These are phyloP conservation scores for Cheilosia grossa DNA, from an alignment of 2,888 invertebrate genomes.

Conservation along the genomic window DNA sequence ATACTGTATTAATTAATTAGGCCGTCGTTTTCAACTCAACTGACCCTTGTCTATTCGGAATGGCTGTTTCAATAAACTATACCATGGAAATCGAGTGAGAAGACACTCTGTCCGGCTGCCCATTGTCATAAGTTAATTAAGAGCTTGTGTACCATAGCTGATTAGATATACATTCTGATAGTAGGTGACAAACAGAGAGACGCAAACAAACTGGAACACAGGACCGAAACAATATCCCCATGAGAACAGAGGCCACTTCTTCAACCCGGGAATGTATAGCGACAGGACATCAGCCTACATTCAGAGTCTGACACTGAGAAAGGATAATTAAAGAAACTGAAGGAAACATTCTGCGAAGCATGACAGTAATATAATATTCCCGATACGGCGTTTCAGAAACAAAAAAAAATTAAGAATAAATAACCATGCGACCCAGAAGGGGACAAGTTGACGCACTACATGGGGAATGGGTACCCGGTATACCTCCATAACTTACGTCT, in stretches of 20 bases:
- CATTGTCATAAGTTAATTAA: too few relatives aligned
- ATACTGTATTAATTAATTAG: too few relatives aligned
- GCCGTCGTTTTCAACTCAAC: too few relatives aligned
- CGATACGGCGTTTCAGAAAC: conserved; percentile 17
- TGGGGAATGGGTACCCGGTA: too few relatives aligned
- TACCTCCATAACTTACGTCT: background rate
- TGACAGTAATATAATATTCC: conserved; percentile 17
- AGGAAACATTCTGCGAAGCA: conserved; percentile 2
- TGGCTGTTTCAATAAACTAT: too few relatives aligned
- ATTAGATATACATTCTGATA: background rate
- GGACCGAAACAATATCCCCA: background rate
- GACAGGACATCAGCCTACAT: background rate
- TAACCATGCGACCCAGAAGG: conserved; percentile 14
- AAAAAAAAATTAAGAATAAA: conserved; percentile 21
- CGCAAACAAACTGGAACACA: background rate
- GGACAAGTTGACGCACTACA: too few relatives aligned
- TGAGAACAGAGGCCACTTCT: background rate
- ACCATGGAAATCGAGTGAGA: too few relatives aligned
- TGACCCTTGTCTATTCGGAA: too few relatives aligned
- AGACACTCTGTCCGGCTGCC: too few relatives aligned
- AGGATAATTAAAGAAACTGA: background rate
- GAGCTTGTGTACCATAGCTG: too few relatives aligned
- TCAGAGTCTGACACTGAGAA: background rate
- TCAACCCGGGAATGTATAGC: background rate
- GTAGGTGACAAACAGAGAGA: background rate